Base-by-base conservation (phyloP, 2,797 vertebrate species). In the Pseudochromis fuscus region DNA sequence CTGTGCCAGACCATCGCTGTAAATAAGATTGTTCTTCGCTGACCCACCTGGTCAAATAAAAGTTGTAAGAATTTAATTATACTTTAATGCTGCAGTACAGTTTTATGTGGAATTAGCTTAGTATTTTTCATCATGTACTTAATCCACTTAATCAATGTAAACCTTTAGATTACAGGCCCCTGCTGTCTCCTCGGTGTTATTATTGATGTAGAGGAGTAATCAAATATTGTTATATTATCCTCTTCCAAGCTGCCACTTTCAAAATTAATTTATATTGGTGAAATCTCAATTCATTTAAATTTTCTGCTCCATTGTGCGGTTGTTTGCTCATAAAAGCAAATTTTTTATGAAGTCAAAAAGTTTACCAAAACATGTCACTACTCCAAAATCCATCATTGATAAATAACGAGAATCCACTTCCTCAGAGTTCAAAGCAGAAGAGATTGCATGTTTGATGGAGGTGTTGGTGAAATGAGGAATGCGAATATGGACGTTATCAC, bases 11-110 rank as follows among this genome's bases (percentile, higher is more conserved):
- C 75, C 65, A 58, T 40, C 2, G 15, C 77, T 74, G 55, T 73
- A 75, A 84, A 82, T 68, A 80, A 71, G 63, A 85, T 75, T 81
- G 58, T 79, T 88, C 72, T 78, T 72, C 37, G 60, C 82, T 82
- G 81, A 87, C 82, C 80, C 84, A 91, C 83, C 87, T 91, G 90
- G 63, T 89, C 85, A 91, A 91, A 91, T 71, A 88, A 73, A 75
- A 31, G 63, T 75, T 66, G 66, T 70, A 45, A 58, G 69, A 77
- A 73, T 80, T 67, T 74, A 83, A 87, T 89, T 75, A 84, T 51
- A 68, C 55, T 53, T 75, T 67, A 62, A 37, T 44, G 70, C 82
- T 66, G 79, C 67, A 25, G 30, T 53, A 19, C 60, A 79, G 72
- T 91, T 78, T 79, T 70, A 74, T 45, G 55, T 66, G 56, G 82